Conservation (phyloP, 2,797 vertebrate genomes). For the Valencia hispanica region DNA sequence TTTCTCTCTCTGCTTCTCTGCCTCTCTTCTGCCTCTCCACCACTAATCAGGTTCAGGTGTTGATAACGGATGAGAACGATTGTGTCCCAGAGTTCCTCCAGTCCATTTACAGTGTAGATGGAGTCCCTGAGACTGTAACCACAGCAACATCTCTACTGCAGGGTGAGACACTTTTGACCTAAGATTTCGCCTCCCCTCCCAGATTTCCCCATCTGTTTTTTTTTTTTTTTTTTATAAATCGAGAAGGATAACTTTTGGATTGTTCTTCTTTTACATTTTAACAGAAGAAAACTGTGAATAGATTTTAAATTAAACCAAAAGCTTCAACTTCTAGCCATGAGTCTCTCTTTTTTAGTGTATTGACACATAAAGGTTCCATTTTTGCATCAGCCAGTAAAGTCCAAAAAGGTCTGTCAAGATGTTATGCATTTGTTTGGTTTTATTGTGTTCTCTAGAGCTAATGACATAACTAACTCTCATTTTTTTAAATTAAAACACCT, state of each 20-base stretch:
- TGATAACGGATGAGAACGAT: constrained; percentile 89
- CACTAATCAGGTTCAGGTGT: constrained; percentile 85
- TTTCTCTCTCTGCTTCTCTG: neutral
- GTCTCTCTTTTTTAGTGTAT: constrained; percentile 8
- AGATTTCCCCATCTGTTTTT: constrained; percentile 60
- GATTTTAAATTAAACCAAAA: constrained; percentile 13
- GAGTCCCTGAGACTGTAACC: constrained; percentile 88
- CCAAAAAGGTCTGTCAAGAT: constrained; percentile 1
- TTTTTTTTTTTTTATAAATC: constrained; percentile 50
- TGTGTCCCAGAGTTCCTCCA: constrained; percentile 89
- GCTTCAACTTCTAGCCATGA: constrained; percentile 2
- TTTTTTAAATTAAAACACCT: constrained; percentile 2
- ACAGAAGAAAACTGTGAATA: constrained; percentile 23
- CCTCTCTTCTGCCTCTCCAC: constrained; percentile 9
- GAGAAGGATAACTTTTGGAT: constrained; percentile 25
- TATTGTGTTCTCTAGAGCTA: constrained; percentile 31
- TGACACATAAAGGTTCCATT: constrained; percentile 12
- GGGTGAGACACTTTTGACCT: constrained; percentile 78
- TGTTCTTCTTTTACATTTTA: constrained; percentile 11
- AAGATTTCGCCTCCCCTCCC: constrained; percentile 50
- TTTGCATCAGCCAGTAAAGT: constrained; percentile 21
- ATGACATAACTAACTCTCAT: constrained; percentile 28
- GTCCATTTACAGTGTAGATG: constrained; percentile 88
- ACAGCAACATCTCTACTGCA: constrained; percentile 89
- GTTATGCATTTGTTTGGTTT: constrained; percentile 37